Evolutionary conservation across 2,797 vertebrate species (phyloP).

Genomic region (Acanthornis magna): DNA sequence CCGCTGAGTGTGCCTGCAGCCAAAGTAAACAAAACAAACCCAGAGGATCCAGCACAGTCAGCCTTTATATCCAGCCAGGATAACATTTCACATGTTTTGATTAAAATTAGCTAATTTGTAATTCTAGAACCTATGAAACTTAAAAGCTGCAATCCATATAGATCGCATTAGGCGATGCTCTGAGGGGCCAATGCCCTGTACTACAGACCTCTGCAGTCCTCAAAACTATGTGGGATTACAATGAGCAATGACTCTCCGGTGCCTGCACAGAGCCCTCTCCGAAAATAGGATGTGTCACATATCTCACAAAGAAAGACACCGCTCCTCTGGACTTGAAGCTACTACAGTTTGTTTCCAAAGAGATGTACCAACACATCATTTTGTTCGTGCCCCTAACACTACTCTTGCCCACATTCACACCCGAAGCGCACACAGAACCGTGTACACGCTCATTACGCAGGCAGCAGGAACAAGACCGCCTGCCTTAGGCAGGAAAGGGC

Average conservation of each 20-base stretch:
- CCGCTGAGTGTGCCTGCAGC: slow-evolving; percentile 85
- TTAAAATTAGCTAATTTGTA: slow-evolving; percentile 99
- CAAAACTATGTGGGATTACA: slow-evolving; percentile 31
- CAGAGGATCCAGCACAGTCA: slow-evolving; percentile 89
- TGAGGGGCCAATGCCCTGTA: slow-evolving; percentile 68
- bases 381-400: neutral
- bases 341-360: slow-evolving; percentile 4
- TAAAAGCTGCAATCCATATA: slow-evolving; percentile 90
- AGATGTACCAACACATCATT: neutral
- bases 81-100: slow-evolving; percentile 98
- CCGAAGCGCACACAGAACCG: neutral
- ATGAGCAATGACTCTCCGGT: neutral
- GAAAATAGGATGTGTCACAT: slow-evolving; percentile 45
- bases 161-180: slow-evolving; percentile 79
- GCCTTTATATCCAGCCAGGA: slow-evolving; percentile 94
- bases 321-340: slow-evolving; percentile 1
- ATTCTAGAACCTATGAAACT: slow-evolving; percentile 94
- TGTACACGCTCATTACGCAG: neutral
- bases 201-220: slow-evolving; percentile 52
- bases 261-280: neutral
- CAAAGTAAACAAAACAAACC: slow-evolving; percentile 96
- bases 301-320: neutral
- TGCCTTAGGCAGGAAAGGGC: slow-evolving; percentile 10
- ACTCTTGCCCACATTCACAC: neutral
- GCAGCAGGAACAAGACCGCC: neutral